Base-by-base conservation (phyloP, 2,888 invertebrate species). In the Choristoneura rosaceana region DNA sequence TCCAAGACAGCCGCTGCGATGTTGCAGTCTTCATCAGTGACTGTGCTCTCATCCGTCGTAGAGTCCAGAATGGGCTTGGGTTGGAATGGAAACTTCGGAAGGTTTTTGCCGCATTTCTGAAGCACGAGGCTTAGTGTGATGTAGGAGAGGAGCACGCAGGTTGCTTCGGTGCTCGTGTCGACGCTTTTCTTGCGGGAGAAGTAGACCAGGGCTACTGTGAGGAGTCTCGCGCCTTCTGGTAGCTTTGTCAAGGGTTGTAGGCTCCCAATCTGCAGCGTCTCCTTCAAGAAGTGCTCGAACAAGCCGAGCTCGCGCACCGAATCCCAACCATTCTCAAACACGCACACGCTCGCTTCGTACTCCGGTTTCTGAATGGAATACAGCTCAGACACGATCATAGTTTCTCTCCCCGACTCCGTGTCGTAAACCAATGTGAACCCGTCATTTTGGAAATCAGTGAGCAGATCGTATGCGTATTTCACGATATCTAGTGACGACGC, bases 301-400 rank as follows among this genome's bases (percentile, higher is more conserved):
- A 83, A 67, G 2, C 69, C 60, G 2, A 77, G 66, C 12, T 62
- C 67, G 3, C 76, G 71, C 14, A 85, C 76, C 25, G 25, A 47
- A 3, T 71, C 71, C 87, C 87, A 87, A 0, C 87, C 87, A 55
- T 84, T 84, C 77, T 84, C 83, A 66, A 87, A 87, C 4, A 83
- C 81, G 61, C 66, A 81, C 41, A 8, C 68, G 9, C 10, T 14
- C 9, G 76, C 82, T 5, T 75, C 52, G 60, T 82, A 84, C 0
- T 38, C 60, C 4, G 85, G 86, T 68, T 79, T 84, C 43, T 45
- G 64, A 74, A 80, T 58, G 0, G 73, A 75, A 52, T 71, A 50
- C 25, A 60, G 61, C 38, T 45, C 58, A 43, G 65, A 34, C 12
- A 71, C 59, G 2, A 52, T 4, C 15, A 52, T 15, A 17, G 52